These are phyloP conservation scores for Eilema griseolum DNA, from an alignment of 2,888 invertebrate genomes.

Conservation along the genomic window DNA sequence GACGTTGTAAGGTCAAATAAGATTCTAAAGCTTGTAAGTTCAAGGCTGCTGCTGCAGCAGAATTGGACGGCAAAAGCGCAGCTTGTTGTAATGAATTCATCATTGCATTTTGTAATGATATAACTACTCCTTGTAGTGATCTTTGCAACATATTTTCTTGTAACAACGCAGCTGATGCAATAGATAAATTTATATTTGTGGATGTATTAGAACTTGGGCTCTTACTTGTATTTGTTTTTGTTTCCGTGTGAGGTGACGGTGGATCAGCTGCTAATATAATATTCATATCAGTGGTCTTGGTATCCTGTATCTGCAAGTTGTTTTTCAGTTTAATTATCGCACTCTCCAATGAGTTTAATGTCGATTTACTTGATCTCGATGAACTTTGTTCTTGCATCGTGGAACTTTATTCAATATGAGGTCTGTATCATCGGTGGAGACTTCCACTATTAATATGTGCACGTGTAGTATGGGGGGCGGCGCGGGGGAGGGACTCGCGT, in stretches of 20 bases:
- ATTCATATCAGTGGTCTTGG: conserved; percentile 78
- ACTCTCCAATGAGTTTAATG: conserved; percentile 83
- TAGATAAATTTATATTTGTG: conserved; percentile 80
- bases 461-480: conserved; percentile 73
- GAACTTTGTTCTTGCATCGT: conserved; percentile 85
- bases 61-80: conserved; percentile 93
- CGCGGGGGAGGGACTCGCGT: conserved; percentile 75
- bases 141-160: conserved; percentile 90
- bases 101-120: conserved; percentile 94
- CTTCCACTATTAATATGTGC: conserved; percentile 56
- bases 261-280: conserved; percentile 71
- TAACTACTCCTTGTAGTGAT: conserved; percentile 92
- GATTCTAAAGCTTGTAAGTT: conserved; percentile 95
- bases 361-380: conserved; percentile 79
- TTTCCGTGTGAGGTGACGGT: conserved; percentile 71
- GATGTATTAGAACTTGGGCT: conserved; percentile 73
- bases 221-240: conserved; percentile 80
- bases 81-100: conserved; percentile 94
- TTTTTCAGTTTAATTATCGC: conserved; percentile 85
- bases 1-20: conserved; percentile 93
- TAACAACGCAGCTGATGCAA: conserved; percentile 87
- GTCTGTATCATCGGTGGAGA: conserved; percentile 52
- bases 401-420: conserved; percentile 50
- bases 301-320: conserved; percentile 84
- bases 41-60: conserved; percentile 94